phyloP scores from a whole-genome alignment of 2,113 vertebrate species.

The Girardinichthys multiradiatus region DNA sequence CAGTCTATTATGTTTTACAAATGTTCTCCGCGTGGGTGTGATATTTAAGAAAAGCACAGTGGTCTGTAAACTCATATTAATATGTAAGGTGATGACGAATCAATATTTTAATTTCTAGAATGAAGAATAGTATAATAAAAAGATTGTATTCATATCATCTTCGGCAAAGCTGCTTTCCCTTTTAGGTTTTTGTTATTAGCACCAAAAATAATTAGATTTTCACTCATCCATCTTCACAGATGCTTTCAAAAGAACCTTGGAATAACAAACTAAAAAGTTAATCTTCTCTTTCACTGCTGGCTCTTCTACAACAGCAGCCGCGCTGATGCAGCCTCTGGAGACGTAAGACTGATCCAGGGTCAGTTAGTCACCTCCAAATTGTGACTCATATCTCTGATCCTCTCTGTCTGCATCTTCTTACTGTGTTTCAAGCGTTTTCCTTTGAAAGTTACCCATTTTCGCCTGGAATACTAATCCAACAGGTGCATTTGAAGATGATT shows the following conservation, averaged over 20 bases:
- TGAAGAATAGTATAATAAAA: no score
- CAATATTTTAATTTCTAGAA: no score
- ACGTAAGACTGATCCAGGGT: constrained; percentile 12
- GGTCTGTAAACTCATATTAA: not conserved
- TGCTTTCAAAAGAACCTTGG: not conserved
- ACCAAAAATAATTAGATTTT: not conserved
- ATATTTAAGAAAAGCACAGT: not conserved
- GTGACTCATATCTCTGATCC: constrained; percentile 3
- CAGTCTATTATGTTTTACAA: not conserved
- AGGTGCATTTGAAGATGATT: not conserved
- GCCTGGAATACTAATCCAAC: not conserved
- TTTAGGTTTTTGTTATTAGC: not conserved
- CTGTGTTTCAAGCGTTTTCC: constrained; percentile 1
- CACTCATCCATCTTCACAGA: not conserved
- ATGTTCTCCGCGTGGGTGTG: not conserved
- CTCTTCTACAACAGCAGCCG: constrained; percentile 32
- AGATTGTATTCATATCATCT: no score
- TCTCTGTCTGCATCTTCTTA: not conserved
- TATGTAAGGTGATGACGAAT: not conserved
- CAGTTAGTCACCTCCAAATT: constrained; percentile 17
- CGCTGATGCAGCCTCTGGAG: constrained; percentile 9
- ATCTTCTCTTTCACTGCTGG: not conserved
- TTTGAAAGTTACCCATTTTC: not conserved
- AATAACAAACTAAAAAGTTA: no score
- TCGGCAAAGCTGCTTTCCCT: no score